A percentile compares a stretch with the other conserved stretches of the same genome.
phyloP scores from a whole-genome alignment of 1,140 invertebrate species.

The Ladona fulva region DNA sequence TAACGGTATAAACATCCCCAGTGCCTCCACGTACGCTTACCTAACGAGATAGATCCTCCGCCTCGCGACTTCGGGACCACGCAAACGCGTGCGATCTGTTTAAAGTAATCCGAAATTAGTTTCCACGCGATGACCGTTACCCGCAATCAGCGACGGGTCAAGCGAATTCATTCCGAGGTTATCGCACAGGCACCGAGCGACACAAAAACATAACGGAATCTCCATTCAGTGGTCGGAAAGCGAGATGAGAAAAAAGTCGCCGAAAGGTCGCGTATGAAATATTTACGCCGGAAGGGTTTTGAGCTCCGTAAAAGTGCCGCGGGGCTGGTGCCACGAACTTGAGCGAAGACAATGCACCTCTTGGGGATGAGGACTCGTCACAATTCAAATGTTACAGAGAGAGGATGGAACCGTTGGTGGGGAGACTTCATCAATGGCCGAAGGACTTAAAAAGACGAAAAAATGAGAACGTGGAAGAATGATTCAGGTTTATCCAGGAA shows the following conservation, averaged over 20 bases:
- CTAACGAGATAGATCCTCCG: neutral
- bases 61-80: neutral
- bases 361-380: neutral
- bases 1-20: neutral
- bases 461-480: no score
- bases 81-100: neutral
- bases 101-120: neutral
- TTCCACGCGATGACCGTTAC: neutral
- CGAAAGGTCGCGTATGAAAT: neutral
- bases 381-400: neutral
- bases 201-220: neutral
- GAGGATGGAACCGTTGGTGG: neutral
- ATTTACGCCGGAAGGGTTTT: neutral
- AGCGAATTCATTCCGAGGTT: neutral
- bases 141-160: neutral
- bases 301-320: neutral
- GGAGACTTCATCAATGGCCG: no score
- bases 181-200: neutral
- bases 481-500: no score
- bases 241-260: neutral
- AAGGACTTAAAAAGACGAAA: no score
- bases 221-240: neutral
- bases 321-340: neutral
- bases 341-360: neutral
- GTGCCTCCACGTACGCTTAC: neutral